These are phyloP conservation scores for Villa cingulata DNA, from an alignment of 2,888 invertebrate genomes.

Conservation along the genomic window DNA sequence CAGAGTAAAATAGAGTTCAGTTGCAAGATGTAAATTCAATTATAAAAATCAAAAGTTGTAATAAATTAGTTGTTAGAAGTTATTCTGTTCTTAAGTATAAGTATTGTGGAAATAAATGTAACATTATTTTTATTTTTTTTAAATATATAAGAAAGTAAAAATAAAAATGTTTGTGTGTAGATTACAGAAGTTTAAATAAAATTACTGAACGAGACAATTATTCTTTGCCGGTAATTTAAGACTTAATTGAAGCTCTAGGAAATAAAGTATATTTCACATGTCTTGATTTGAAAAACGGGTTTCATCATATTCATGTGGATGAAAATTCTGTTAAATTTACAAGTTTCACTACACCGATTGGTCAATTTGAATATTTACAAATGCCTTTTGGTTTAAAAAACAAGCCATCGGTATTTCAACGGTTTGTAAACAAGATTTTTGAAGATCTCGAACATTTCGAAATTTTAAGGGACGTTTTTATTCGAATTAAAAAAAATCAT, in stretches of 20 bases:
- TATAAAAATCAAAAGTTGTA: no score
- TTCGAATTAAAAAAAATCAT: conserved; percentile 15
- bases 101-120: no score
- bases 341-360: conserved; percentile 13
- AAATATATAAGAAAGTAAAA: no score
- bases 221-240: conserved; percentile 5
- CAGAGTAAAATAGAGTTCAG: no score
- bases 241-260: conserved; percentile 4
- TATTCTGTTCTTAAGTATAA: no score
- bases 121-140: no score
- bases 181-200: conserved; percentile 3
- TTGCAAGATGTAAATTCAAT: no score
- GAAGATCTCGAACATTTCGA: conserved; percentile 14
- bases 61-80: no score
- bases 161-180: conserved; percentile 8
- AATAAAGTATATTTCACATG: conserved; percentile 11
- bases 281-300: conserved; percentile 14
- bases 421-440: conserved; percentile 13
- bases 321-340: conserved; percentile 13
- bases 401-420: conserved; percentile 8
- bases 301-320: conserved; percentile 11
- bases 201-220: conserved; percentile 3
- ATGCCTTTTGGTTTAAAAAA: conserved; percentile 12
- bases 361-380: conserved; percentile 9
- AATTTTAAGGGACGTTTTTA: conserved; percentile 17